Base-by-base conservation (phyloP, 2,113 vertebrate species). In the Sminthopsis crassicaudata region DNA sequence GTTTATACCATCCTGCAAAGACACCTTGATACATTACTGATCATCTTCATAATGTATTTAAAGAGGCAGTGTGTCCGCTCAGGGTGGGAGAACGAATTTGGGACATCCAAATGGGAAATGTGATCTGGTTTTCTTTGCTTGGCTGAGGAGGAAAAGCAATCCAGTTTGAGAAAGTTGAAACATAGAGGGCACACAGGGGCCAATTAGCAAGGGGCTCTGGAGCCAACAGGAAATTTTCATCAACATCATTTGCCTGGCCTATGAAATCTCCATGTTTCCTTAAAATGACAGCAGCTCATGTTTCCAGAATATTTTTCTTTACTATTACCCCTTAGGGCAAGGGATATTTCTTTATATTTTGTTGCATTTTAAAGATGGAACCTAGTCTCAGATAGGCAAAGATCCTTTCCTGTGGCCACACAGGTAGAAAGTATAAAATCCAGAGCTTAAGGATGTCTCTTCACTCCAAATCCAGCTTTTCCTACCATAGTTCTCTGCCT, bases 11-110 rank as follows among this genome's bases (percentile, higher is more conserved):
- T 98, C 98, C 97, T 98, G 97, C 97, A 98, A 98, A 99, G 98
- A 98, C 98, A 99, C 98, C 98, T 99, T 99, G 98, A 99, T 99
- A 98, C 98, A 99, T 99, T 98, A 97, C 98, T 97, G 98, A 98
- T 98, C 98, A 98, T 98, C 98, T 98, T 98, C 98, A 91, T 98
- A 99, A 99, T 98, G 97, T 97, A 97, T 98, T 99, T 98, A 98
- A 98, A 98, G 97, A 51, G 90, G 95, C 97, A 97, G 97, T 94
- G 97, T 98, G 98, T 98, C 97, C 97, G 95, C 97, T 98, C 94
- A 94, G 97, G 97, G 97, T 90, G 98, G 52, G 96, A 98, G 96
- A 97, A 98, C 96, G 19, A 84, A 84, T 97, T 97, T 60, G 48
- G 98, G 95, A 97, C 97, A 98, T 96, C 97, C n/a, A 92, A 96